Conservation (phyloP, 2,888 invertebrate species). For the Calliopum simillimum region DNA sequence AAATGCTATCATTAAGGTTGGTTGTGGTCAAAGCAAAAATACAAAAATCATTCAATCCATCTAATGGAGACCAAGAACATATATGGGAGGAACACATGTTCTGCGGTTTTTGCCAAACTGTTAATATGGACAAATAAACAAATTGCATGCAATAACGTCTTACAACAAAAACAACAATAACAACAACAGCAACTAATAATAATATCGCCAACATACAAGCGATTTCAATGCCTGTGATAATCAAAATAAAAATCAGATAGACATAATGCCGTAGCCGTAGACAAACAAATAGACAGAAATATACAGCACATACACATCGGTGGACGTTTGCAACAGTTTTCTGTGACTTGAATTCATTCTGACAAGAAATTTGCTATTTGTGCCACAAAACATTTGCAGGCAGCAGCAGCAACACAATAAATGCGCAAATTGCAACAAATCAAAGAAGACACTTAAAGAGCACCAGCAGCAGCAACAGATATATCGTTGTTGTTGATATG, state of each 20-base stretch:
- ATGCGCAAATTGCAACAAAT: neutral
- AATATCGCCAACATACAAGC: conserved; percentile 18
- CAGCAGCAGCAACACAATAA: conserved; percentile 4
- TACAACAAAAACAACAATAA: conserved; percentile 30
- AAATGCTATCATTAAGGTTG: no score
- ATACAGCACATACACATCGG: neutral
- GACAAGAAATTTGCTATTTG: conserved; percentile 31
- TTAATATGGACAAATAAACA: conserved; percentile 35
- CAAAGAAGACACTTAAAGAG: neutral
- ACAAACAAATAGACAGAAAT: conserved; percentile 7
- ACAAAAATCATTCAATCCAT: neutral
- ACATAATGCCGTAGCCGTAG: neutral
- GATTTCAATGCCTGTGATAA: conserved; percentile 21
- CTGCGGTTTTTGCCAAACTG: conserved; percentile 30
- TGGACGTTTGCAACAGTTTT: neutral
- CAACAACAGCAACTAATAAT: conserved; percentile 3
- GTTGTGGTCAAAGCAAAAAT: neutral
- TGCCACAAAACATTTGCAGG: conserved; percentile 29
- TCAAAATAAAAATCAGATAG: conserved; percentile 25
- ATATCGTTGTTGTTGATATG: neutral
- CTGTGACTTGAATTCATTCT: conserved; percentile 17
- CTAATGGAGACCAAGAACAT: neutral
- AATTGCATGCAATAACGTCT: conserved; percentile 55
- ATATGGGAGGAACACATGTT: conserved; percentile 33
- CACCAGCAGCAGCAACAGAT: neutral